Evolutionary conservation across 2,113 vertebrate genomes (phyloP).

Genomic region (Heterotis niloticus): DNA sequence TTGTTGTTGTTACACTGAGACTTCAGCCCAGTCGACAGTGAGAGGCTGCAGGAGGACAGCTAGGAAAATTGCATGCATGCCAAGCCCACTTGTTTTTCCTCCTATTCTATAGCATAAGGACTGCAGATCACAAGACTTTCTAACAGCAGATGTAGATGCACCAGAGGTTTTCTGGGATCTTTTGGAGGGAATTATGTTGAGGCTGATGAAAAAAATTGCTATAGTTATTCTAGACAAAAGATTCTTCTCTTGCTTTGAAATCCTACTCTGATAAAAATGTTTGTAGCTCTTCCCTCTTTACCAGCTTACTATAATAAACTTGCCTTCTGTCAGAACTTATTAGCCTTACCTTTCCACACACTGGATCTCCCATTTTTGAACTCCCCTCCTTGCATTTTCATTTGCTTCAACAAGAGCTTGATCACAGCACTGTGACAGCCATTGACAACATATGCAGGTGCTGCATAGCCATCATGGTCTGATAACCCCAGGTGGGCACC

Average conservation of each 20-base stretch:
- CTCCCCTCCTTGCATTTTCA: background rate
- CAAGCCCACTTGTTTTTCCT: background rate
- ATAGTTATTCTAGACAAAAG: no score
- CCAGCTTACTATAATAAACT: background rate
- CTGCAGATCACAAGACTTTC: conserved; percentile 25
- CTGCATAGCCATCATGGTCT: background rate
- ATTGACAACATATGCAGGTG: background rate
- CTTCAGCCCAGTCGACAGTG: conserved; percentile 5
- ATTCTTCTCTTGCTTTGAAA: background rate
- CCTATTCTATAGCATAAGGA: conserved; percentile 2
- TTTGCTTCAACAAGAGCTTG: conserved; percentile 6
- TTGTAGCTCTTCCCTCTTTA: background rate
- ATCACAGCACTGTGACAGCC: conserved; percentile 10
- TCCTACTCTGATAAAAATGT: no score
- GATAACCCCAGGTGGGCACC: conserved; percentile 6
- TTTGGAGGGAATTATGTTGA: background rate
- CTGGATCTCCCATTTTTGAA: background rate
- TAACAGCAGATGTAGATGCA: conserved; percentile 9
- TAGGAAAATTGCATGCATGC: no score
- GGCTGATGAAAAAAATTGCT: background rate
- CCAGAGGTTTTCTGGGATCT: background rate
- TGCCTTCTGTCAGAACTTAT: background rate
- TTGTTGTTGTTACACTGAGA: background rate
- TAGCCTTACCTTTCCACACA: background rate
- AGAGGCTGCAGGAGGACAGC: background rate